Percentiles rank a stretch among this genome's conserved stretches.
Evolutionary conservation across 1,140 invertebrate species (phyloP).

Genomic region (Trichonephila clavata): DNA sequence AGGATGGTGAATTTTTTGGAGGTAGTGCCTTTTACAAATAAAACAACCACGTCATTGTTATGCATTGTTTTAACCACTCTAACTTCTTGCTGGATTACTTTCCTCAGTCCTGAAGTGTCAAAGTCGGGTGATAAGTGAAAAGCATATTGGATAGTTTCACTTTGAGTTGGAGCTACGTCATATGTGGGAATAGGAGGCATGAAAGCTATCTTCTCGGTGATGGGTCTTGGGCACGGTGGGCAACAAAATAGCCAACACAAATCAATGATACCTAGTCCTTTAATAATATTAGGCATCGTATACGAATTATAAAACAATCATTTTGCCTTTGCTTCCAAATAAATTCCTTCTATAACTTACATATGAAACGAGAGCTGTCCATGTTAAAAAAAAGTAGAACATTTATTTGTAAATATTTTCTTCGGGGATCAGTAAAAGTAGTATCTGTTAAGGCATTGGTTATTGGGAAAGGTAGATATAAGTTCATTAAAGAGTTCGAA

Average conservation of each 20-base stretch:
- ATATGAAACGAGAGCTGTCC: not conserved
- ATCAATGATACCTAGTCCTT: not conserved
- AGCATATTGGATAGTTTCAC: slow-evolving; percentile 78
- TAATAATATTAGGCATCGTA: not conserved
- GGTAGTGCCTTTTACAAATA: slow-evolving; percentile 93
- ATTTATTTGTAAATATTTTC: not conserved
- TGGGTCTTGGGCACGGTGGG: slow-evolving; percentile 98
- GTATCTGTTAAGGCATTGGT: too few species aligned
- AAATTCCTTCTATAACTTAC: not conserved
- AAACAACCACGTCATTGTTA: slow-evolving; percentile 97
- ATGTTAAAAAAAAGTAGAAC: not conserved
- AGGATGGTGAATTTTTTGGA: slow-evolving; percentile 97
- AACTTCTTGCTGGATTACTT: slow-evolving; percentile 96
- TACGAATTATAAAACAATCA: not conserved
- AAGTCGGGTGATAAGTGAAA: slow-evolving; percentile 91
- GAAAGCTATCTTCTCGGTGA: slow-evolving; percentile 98
- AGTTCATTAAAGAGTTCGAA: too few species aligned
- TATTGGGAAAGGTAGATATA: too few species aligned
- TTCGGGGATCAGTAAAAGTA: too few species aligned
- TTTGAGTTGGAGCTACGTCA: slow-evolving; percentile 84
- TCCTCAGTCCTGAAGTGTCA: slow-evolving; percentile 93
- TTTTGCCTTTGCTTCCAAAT: not conserved
- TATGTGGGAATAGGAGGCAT: slow-evolving; percentile 97
- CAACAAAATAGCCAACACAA: slow-evolving; percentile 92
- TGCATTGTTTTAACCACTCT: slow-evolving; percentile 88